These are phyloP conservation scores for Whitmania pigra DNA, from an alignment of 1,140 invertebrate species.

Conservation along the genomic window DNA sequence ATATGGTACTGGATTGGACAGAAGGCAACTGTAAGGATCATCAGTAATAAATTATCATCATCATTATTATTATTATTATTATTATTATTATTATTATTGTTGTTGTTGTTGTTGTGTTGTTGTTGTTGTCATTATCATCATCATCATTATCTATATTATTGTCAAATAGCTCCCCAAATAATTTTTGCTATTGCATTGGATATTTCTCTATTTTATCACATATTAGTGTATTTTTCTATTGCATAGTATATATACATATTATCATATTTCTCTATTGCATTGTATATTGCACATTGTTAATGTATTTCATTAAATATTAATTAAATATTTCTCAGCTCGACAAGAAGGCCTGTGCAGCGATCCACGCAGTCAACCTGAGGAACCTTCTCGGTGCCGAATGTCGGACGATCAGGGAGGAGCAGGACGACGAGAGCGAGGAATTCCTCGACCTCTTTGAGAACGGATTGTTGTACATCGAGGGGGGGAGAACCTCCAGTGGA, in stretches of 20 bases:
- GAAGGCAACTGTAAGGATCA: slow-evolving; percentile 63
- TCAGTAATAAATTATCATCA: background rate
- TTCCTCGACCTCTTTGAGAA: slow-evolving; percentile 83
- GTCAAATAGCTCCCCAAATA: no score
- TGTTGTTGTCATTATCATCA: background rate
- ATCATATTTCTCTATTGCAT: no score
- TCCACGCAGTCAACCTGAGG: slow-evolving; percentile 93
- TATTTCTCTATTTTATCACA: no score
- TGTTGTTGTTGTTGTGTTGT: no score
- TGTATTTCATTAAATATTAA: no score
- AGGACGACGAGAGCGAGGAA: slow-evolving; percentile 86
- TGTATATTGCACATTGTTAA: no score
- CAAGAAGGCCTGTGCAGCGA: slow-evolving; percentile 94
- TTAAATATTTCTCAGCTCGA: slow-evolving; percentile 52
- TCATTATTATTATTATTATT: no score
- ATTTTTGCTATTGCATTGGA: no score
- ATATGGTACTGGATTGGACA: slow-evolving; percentile 99
- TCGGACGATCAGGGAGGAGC: slow-evolving; percentile 94
- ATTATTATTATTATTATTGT: no score
- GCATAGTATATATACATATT: no score
- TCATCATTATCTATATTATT: no score
- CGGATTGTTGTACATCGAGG: slow-evolving; percentile 89
- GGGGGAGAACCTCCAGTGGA: slow-evolving; percentile 85
- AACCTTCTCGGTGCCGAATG: slow-evolving; percentile 88
- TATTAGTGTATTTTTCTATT: no score